Conservation (phyloP, 2,113 vertebrate genomes). For the Galemys pyrenaicus region DNA sequence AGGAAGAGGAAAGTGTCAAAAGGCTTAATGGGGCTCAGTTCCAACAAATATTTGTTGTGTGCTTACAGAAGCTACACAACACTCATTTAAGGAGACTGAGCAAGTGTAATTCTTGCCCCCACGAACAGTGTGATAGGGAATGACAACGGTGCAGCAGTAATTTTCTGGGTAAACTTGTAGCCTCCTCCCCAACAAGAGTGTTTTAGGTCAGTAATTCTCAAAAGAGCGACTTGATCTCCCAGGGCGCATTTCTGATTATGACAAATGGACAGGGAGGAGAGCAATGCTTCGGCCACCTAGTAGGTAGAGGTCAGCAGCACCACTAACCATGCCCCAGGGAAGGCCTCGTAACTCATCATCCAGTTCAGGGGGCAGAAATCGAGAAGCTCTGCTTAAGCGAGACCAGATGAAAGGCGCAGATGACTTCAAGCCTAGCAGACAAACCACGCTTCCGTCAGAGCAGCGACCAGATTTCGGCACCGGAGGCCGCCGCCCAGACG, state of each 20-base stretch:
- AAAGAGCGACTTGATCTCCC: too few species aligned
- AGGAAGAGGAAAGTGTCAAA: neutral
- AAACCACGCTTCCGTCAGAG: neutral
- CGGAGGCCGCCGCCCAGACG: neutral
- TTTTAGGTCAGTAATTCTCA: neutral
- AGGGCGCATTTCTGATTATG: neutral
- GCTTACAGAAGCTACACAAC: neutral
- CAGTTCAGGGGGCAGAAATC: neutral
- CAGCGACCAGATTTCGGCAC: too few species aligned
- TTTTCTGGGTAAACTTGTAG: neutral
- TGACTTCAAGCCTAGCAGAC: neutral
- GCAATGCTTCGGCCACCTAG: too few species aligned
- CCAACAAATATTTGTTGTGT: neutral
- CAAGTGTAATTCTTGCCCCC: neutral
- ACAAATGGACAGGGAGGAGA: too few species aligned
- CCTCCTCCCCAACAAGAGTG: neutral
- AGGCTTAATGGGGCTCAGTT: neutral
- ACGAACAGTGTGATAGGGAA: too few species aligned
- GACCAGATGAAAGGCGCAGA: accelerated
- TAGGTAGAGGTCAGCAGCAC: neutral
- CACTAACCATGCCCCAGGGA: neutral
- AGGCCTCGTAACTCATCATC: too few species aligned
- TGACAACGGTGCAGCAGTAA: neutral
- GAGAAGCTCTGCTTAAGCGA: neutral
- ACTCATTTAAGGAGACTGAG: too few species aligned